A percentile compares a stretch with the other conserved stretches of the same genome.
phyloP scores from a whole-genome alignment of 2,113 vertebrate genomes.

The Rutilus rutilus region DNA sequence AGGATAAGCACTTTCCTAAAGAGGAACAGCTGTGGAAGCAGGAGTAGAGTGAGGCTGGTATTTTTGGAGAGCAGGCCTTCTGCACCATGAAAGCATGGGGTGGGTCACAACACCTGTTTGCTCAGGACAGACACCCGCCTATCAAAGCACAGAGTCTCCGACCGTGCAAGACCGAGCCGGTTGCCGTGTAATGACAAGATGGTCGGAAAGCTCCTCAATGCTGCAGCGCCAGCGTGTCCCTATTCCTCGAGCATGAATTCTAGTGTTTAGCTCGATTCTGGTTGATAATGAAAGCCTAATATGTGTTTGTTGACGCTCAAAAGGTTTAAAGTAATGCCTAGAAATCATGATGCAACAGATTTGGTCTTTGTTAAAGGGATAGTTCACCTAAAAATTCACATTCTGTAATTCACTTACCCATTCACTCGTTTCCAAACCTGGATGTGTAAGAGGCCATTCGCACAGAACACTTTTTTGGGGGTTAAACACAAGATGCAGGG shows the following conservation, averaged over 20 bases:
- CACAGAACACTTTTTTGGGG: too few relatives aligned
- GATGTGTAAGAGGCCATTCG: too few relatives aligned
- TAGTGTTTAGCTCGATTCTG: constrained; percentile 6
- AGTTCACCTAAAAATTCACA: neutral
- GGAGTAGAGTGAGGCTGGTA: constrained; percentile 45
- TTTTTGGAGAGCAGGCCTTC: constrained; percentile 54
- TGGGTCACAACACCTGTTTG: constrained; percentile 62
- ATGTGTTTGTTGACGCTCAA: neutral
- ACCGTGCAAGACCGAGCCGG: constrained; percentile 24
- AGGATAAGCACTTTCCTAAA: constrained; percentile 51
- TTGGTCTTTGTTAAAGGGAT: neutral
- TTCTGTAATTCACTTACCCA: neutral
- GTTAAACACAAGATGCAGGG: too few relatives aligned
- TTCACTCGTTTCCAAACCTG: too few relatives aligned
- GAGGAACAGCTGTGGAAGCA: constrained; percentile 59
- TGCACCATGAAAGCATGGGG: constrained; percentile 49
- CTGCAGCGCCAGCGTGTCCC: constrained; percentile 3
- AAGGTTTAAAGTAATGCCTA: neutral
- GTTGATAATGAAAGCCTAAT: neutral
- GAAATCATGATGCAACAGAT: neutral
- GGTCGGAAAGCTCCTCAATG: constrained; percentile 9
- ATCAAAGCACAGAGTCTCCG: constrained; percentile 41
- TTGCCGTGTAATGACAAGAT: constrained; percentile 39
- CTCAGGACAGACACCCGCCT: constrained; percentile 49
- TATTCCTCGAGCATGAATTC: neutral